These are phyloP conservation scores for Cheumatopsyche charites DNA, from an alignment of 1,140 invertebrate species.

Conservation along the genomic window DNA sequence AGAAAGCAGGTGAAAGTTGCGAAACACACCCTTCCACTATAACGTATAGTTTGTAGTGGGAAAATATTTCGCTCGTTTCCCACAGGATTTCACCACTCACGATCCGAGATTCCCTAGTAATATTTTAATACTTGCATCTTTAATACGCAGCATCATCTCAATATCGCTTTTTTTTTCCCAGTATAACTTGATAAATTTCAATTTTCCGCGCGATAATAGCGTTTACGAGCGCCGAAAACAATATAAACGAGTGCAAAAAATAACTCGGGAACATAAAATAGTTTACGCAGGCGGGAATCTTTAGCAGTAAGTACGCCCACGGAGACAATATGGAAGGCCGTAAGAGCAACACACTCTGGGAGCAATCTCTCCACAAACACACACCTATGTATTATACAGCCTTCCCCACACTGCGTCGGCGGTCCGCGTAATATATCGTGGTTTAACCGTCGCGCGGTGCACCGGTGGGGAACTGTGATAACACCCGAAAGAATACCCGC, in stretches of 20 bases:
- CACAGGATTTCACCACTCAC: constrained; percentile 25
- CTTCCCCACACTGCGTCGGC: neutral
- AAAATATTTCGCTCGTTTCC: constrained; percentile 34
- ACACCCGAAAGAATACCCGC: constrained; percentile 5
- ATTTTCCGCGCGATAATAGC: neutral
- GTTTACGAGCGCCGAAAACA: neutral
- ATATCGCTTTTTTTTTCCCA: no score
- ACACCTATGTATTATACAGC: no score
- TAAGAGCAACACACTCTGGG: constrained; percentile 24
- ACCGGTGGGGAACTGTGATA: constrained; percentile 41
- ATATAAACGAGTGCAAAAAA: neutral
- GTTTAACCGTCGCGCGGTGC: constrained; percentile 34
- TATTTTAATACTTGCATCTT: constrained; percentile 40
- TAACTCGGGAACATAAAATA: constrained; percentile 11
- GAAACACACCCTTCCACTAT: constrained; percentile 22
- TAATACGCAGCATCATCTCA: neutral
- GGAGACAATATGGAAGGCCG: constrained; percentile 32
- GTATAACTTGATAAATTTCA: no score
- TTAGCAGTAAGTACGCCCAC: constrained; percentile 16
- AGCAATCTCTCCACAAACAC: constrained; percentile 27
- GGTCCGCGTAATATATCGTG: constrained; percentile 26
- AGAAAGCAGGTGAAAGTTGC: constrained; percentile 43
- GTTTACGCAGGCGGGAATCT: constrained; percentile 3
- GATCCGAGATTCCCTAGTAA: neutral
- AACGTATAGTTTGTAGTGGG: constrained; percentile 9